These are phyloP conservation scores for Tuberolachnus salignus DNA, from an alignment of 2,888 invertebrate genomes.

Conservation along the genomic window DNA sequence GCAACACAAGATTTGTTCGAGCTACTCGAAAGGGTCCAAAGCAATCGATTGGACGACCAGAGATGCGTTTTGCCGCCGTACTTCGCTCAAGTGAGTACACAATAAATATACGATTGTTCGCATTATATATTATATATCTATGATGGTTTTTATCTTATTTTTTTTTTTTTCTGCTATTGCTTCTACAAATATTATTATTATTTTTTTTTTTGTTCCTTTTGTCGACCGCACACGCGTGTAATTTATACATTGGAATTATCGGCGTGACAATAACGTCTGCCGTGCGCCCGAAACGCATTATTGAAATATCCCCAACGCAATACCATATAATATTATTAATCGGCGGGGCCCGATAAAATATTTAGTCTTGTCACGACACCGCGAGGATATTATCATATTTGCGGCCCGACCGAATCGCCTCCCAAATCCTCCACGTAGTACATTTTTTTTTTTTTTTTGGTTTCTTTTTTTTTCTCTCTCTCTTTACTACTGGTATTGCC, in stretches of 20 bases:
- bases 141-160: too few relatives aligned
- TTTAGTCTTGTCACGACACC: conserved; percentile 33
- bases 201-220: background rate
- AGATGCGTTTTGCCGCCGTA: conserved; percentile 92
- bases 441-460: too few relatives aligned
- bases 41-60: conserved; percentile 94
- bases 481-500: too few relatives aligned
- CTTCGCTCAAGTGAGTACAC: conserved; percentile 78
- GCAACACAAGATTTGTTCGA: conserved; percentile 85
- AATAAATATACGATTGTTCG: background rate
- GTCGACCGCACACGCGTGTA: too few relatives aligned
- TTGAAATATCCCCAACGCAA: background rate
- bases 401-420: too few relatives aligned
- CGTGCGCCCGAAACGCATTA: background rate
- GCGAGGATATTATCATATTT: too few relatives aligned
- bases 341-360: conserved; percentile 10
- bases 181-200: background rate
- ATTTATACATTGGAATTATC: too few relatives aligned
- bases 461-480: too few relatives aligned
- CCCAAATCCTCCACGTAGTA: too few relatives aligned
- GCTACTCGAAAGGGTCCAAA: conserved; percentile 90
- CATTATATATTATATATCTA: too few relatives aligned
- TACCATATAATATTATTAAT: too few relatives aligned
- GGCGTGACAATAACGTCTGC: background rate
- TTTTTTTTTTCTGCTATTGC: background rate